These are phyloP conservation scores for Danionella cerebrum DNA, from an alignment of 2,113 vertebrate species.

Conservation along the genomic window DNA sequence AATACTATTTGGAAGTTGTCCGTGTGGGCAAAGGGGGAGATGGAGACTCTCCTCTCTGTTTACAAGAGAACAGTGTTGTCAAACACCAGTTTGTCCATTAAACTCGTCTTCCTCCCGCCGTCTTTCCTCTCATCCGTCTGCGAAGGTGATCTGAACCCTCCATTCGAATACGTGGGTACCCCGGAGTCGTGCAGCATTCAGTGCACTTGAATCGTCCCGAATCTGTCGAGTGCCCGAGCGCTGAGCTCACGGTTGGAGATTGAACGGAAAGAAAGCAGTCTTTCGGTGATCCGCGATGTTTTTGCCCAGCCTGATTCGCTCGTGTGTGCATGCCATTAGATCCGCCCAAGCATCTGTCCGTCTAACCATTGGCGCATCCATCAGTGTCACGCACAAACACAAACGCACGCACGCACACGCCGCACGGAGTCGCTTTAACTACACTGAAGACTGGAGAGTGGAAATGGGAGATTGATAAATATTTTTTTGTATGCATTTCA, in stretches of 20 bases:
- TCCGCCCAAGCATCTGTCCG: slow-evolving; percentile 97
- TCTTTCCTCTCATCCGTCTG: slow-evolving; percentile 52
- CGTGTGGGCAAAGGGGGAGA: slow-evolving; percentile 41
- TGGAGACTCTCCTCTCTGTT: slow-evolving; percentile 12
- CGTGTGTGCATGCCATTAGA: slow-evolving; percentile 70
- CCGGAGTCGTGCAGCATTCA: background rate
- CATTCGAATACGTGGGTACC: background rate
- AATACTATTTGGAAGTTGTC: slow-evolving; percentile 55
- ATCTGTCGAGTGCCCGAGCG: slow-evolving; percentile 16
- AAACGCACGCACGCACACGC: slow-evolving; percentile 35
- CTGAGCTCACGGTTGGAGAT: slow-evolving; percentile 32
- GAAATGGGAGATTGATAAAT: too few species aligned
- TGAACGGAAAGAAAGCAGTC: slow-evolving; percentile 42
- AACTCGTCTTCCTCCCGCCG: slow-evolving; percentile 48
- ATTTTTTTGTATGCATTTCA: too few species aligned
- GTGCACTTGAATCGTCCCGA: background rate
- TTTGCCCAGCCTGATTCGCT: slow-evolving; percentile 55
- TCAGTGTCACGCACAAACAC: slow-evolving; percentile 78
- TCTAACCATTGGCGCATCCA: slow-evolving; percentile 91
- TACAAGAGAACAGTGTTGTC: slow-evolving; percentile 59
- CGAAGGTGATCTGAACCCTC: slow-evolving; percentile 49
- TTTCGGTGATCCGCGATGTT: slow-evolving; percentile 59
- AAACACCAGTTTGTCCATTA: slow-evolving; percentile 62
- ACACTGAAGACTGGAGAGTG: too few species aligned
- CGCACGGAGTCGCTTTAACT: slow-evolving; percentile 46